Evolutionary conservation across 2,888 invertebrate genomes (phyloP), one percentile per base, ranked within the genome.

Genomic region (Liopterus haemorrhoidalis): DNA sequence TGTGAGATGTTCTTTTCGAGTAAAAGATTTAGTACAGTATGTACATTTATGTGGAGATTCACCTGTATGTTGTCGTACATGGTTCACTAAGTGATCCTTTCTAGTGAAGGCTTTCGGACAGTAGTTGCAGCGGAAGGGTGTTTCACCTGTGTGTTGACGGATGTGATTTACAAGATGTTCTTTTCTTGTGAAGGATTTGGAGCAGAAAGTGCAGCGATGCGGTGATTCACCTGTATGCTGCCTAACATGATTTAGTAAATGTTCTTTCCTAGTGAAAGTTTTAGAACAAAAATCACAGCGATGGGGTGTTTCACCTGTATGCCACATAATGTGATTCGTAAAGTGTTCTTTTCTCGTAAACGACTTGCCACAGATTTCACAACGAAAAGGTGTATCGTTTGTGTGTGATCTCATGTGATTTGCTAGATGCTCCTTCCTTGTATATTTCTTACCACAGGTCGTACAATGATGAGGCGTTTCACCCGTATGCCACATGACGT

Each of bases 301-400:
- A 63, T 84, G 84, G 14, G 84, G 84, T 1, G 84, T 83, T 64
- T 84, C 85, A 32, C 83, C 78, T 69, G 87, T 86, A 68, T 88
- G 87, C 87, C 87, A 87, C 78, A 88, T 75, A 67, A 88, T 86
- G 72, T 88, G 87, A 74, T 87, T 87, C 78, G 84, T 85, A 73
- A 86, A 87, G 70, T 89, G 88, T 72, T 89, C 89, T 73, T 88
- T 89, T 65, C 88, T 76, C 49, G 87, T 87, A 69, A 89, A 89
- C 55, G 85, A 83, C 71, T 89, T 89, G 67, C 87, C 85, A 70
- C 89, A 89, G 63, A 86, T 82, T 67, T 87, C 86, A 69, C 89
- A 90, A 62, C 85, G 78, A 70, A 85, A 86, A 49, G 89, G 88
- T 48, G 88, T 87, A 69, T 89, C 89, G 64, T 88, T 87, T 53